Base-by-base conservation (phyloP, 1,140 invertebrate genomes). In the Choristoneura fumiferana region DNA sequence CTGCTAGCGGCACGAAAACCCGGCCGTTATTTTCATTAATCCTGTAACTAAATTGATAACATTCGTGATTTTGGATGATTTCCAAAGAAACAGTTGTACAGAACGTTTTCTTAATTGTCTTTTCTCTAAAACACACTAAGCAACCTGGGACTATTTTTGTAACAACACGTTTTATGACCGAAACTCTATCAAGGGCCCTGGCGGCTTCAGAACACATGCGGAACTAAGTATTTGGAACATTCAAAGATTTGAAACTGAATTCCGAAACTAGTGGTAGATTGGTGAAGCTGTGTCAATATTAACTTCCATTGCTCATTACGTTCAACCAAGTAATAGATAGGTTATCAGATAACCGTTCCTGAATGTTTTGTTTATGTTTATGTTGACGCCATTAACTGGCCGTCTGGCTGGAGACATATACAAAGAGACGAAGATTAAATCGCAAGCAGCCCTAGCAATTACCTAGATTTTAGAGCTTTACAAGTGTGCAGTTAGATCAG, bases 51-150 rank as follows among this genome's bases (percentile, higher is more conserved):
- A 73, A 54, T 54, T 81, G 78, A 75, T 79, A 80, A 72, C 60
- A 69, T 67, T 63, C 71, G 58, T 71, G 57, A 71, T 69, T 81
- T 83, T 87, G 84, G 82, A 87, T 66, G 79, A 71, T 67, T 59
- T 85, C 84, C 84, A 87, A 87, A 69, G 63, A 73, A 76, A 80
- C 73, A 78, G 69, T 82, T 75, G 74, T 79, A 70, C 54, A 56
- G 68, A 62, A 65, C 63, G 68, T 86, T 83, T 82, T 79, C 74
- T 73, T 80, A 79, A 86, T 82, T 83, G 73, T 79, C 71, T 81
- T 78, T 84, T 78, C 78, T 80, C 61, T 69, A 75, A 67, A 65
- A 81, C 63, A 74, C 73, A 73, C 75, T 69, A 62, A 69, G 71
- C 70, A 70, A 76, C 73, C 54, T 49, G 68, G 10, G 18, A 57